phyloP scores from a whole-genome alignment of 2,113 vertebrate genomes.

The Orthochromis indermauri region DNA sequence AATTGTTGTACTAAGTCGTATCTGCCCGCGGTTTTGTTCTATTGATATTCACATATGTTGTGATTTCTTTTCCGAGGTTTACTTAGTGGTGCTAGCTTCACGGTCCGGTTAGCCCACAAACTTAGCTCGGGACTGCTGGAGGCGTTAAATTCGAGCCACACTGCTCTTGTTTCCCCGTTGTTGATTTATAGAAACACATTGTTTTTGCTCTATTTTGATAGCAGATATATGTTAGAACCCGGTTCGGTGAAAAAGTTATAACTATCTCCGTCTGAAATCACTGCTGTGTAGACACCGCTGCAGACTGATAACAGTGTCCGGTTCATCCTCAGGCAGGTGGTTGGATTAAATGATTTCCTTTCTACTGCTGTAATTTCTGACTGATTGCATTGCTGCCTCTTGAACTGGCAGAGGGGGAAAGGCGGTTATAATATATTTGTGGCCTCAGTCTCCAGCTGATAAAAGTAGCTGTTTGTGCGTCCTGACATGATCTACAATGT shows the following conservation, averaged over 20 bases:
- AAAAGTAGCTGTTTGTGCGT: conserved; percentile 24
- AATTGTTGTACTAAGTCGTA: neutral
- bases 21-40: neutral
- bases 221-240: neutral
- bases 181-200: no score
- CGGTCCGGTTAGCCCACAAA: neutral
- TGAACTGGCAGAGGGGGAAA: neutral
- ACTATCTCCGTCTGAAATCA: neutral
- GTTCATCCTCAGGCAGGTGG: neutral
- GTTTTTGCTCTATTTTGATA: neutral
- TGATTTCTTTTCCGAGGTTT: neutral
- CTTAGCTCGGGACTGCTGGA: neutral
- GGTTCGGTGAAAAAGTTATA: neutral
- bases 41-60: rapidly evolving
- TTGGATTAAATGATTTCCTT: neutral
- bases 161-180: neutral
- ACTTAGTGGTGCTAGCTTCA: neutral
- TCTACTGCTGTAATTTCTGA: neutral
- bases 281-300: neutral
- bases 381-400: neutral
- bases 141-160: neutral
- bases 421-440: neutral
- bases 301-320: neutral
- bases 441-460: neutral
- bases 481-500: neutral